A percentile compares a stretch with the other conserved stretches of the same genome.
Evolutionary conservation across 2,888 invertebrate species (phyloP).

Genomic region (Lypha dubia): DNA sequence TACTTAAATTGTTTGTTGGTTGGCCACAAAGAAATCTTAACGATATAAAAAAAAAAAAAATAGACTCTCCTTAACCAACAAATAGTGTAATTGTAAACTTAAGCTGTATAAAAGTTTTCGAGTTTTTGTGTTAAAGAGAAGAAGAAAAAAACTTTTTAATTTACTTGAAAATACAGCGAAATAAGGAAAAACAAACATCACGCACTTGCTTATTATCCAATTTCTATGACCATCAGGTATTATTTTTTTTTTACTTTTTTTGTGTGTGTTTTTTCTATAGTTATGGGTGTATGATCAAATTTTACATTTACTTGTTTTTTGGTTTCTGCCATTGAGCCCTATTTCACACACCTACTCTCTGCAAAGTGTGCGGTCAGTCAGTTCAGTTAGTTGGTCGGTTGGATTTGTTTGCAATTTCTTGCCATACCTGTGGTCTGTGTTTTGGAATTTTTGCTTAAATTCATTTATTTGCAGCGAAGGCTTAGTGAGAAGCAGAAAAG

Average conservation of each 20-base stretch:
- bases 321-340: constrained; percentile 65
- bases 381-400: constrained; percentile 55
- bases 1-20: constrained; percentile 60
- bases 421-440: constrained; percentile 58
- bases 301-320: constrained; percentile 12
- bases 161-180: constrained; percentile 42
- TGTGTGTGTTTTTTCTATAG: no score
- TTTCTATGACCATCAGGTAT: constrained; percentile 65
- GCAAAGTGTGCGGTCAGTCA: constrained; percentile 71
- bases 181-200: constrained; percentile 52
- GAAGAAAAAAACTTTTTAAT: constrained; percentile 53
- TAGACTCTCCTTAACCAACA: constrained; percentile 44
- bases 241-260: constrained; percentile 61
- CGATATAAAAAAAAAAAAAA: constrained; percentile 16
- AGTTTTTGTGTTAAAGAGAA: constrained; percentile 18
- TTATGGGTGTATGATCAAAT: constrained; percentile 21
- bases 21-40: constrained; percentile 53
- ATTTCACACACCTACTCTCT: constrained; percentile 74
- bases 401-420: constrained; percentile 55
- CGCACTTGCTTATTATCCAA: constrained; percentile 72
- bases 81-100: constrained; percentile 67
- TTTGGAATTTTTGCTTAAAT: constrained; percentile 21
- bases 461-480: not conserved
- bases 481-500: constrained; percentile 1
- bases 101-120: constrained; percentile 34